Base-by-base conservation (phyloP, 1,140 invertebrate species). In the Semibalanus balanoides region DNA sequence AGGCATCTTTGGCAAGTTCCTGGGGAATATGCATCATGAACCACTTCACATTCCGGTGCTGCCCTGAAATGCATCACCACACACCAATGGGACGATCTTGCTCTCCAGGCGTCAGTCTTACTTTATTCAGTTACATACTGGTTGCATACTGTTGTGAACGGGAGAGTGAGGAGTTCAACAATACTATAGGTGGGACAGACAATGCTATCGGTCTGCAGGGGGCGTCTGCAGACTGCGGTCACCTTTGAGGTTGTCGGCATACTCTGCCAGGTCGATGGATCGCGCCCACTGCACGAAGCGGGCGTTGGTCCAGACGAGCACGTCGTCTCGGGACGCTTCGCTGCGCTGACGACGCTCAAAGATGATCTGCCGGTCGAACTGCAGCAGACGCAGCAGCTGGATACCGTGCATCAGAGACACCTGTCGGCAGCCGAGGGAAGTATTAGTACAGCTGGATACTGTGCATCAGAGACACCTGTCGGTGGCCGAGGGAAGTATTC, bases 161-260 rank as follows among this genome's bases (percentile, higher is more conserved):
- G n/a, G n/a, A n/a, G n/a, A n/a, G n/a, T n/a, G n/a, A n/a, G n/a
- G n/a, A n/a, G n/a, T n/a, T n/a, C n/a, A n/a, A n/a, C n/a, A n/a
- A n/a, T n/a, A n/a, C n/a, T n/a, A n/a, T n/a, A n/a, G n/a, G n/a
- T n/a, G n/a, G n/a, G n/a, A n/a, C n/a, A n/a, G n/a, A n/a, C n/a
- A n/a, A n/a, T n/a, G n/a, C n/a, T n/a, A n/a, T n/a, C n/a, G n/a
- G n/a, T n/a, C n/a, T n/a, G n/a, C n/a, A n/a, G n/a, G n/a, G n/a
- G n/a, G n/a, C n/a, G n/a, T n/a, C n/a, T n/a, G n/a, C n/a, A n/a
- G 5, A 17, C 17, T 5, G 22, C 51, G 1, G 74, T 78, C 84
- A 93, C 93, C 92, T 90, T 94, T 94, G n/a, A 97, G 86, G 84
- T 96, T 96, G 78, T 95, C 93, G 78, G 93, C 92, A 82, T 95